Evolutionary conservation across 2,888 invertebrate species (phyloP), one percentile per base, ranked within the genome.

Genomic region (Augochlorella aurata): DNA sequence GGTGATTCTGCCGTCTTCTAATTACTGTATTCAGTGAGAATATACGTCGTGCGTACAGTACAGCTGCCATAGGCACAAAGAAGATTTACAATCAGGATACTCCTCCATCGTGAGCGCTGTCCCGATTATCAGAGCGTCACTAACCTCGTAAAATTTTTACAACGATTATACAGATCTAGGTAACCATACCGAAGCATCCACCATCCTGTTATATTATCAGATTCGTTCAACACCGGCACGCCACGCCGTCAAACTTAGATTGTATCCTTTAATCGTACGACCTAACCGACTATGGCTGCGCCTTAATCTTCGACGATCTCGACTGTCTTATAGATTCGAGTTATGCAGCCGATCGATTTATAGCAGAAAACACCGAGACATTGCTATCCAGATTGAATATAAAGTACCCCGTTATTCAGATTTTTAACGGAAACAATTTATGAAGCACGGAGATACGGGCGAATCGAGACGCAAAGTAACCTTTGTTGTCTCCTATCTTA

Each of bases 101-200:
- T 21, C 24, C 44, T 49, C 18, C 9, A n/a, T 29, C 24, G 12
- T 52, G 21, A 38, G 63, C 16, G 24, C 69, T 50, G 50, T 29
- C 54, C 50, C 47, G 67, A 44, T 65, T 74, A 77, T 74, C 68
- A 72, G 82, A 77, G 83, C 82, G 52, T 74, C 45, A 68, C 77
- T 54, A 50, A 50, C 49, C 54, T 50, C 18, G 24, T 63, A 75
- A 72, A 72, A 82, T 61, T 75, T 68, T 74, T 49, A 68, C 67
- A 81, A 74, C 81, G 68, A 81, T 82, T 75, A 75, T 45, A 67
- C 29, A 38, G 44, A 71, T 75, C 54, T 61, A 72, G 71, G 81
- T 50, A 81, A 75, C 66, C 58, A 72, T 63, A 68, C 83, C 52
- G 73, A 76, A 74, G 61, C 12, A 61, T 54, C 71, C 54, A 16